Evolutionary conservation across 1,140 invertebrate species (phyloP).

Genomic region (Apocrypta bakeri): DNA sequence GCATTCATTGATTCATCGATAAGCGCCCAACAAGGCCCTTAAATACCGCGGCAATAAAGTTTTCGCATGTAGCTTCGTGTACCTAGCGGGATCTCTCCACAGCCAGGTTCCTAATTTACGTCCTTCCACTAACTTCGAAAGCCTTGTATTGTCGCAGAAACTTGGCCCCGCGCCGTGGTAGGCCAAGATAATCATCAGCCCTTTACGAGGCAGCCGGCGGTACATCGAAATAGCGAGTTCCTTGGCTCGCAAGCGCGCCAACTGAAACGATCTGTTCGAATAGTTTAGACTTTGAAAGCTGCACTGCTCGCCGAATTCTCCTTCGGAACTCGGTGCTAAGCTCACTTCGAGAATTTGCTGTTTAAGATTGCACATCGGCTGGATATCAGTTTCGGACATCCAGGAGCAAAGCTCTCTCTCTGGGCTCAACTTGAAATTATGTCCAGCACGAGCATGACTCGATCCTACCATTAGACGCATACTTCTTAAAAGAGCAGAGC

Average conservation of each 20-base stretch:
- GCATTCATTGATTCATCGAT: constrained; percentile 37
- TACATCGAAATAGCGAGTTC: background rate
- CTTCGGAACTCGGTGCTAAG: background rate
- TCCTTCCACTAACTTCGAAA: constrained; percentile 19
- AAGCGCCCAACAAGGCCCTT: background rate
- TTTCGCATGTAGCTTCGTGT: constrained; percentile 8
- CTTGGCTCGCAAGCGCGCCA: background rate
- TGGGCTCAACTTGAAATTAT: constrained; percentile 34
- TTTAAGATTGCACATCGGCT: constrained; percentile 25
- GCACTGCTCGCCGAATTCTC: background rate
- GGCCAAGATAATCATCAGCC: constrained; percentile 43
- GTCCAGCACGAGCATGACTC: background rate
- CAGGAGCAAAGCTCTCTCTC: background rate
- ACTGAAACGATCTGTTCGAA: constrained; percentile 8
- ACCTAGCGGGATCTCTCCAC: background rate
- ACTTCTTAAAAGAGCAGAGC: background rate
- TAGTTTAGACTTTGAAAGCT: constrained; percentile 25
- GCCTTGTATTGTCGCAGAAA: constrained; percentile 2
- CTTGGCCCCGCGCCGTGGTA: background rate
- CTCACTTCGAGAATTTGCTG: constrained; percentile 21
- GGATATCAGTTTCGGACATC: constrained; percentile 24
- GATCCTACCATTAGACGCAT: constrained; percentile 19
- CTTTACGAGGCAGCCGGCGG: constrained; percentile 14
- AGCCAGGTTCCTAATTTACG: constrained; percentile 35
- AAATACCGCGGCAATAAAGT: constrained; percentile 33